These are phyloP conservation scores for Lates japonicus DNA, from an alignment of 2,797 vertebrate species.

Conservation along the genomic window DNA sequence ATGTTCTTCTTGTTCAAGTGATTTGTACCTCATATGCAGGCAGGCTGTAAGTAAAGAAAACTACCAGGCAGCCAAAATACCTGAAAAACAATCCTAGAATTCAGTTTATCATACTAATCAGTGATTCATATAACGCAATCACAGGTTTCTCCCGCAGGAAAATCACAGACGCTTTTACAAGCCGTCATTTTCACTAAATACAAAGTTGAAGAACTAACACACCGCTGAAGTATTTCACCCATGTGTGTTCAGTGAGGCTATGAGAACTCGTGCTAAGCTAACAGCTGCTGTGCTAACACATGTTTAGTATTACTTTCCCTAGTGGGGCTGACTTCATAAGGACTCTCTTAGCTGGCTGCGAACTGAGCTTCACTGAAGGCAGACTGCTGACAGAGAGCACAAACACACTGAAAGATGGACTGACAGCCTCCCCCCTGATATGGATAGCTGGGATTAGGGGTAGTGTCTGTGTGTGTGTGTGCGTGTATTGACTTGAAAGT, in stretches of 20 bases:
- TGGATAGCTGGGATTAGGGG: background rate
- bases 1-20: conserved; percentile 40
- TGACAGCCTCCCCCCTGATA: conserved; percentile 11
- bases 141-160: conserved; percentile 8
- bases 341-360: conserved; percentile 30
- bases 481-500: conserved; percentile 28
- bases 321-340: conserved; percentile 30
- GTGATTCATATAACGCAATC: conserved; percentile 11
- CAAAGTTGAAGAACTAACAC: background rate
- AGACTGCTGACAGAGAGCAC: conserved; percentile 52
- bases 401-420: conserved; percentile 52
- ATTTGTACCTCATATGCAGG: conserved; percentile 23
- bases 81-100: conserved; percentile 19
- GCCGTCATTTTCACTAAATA: conserved; percentile 20
- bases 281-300: conserved; percentile 46
- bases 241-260: background rate
- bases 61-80: conserved; percentile 29
- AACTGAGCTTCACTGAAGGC: conserved; percentile 46
- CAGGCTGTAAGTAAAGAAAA: conserved; percentile 26
- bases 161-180: conserved; percentile 3
- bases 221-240: background rate
- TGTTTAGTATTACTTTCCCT: conserved; percentile 59
- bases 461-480: background rate
- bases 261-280: conserved; percentile 39
- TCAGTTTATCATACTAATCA: conserved; percentile 10